Conservation (phyloP, 2,888 invertebrate genomes). For the Lochmaea capreae region DNA sequence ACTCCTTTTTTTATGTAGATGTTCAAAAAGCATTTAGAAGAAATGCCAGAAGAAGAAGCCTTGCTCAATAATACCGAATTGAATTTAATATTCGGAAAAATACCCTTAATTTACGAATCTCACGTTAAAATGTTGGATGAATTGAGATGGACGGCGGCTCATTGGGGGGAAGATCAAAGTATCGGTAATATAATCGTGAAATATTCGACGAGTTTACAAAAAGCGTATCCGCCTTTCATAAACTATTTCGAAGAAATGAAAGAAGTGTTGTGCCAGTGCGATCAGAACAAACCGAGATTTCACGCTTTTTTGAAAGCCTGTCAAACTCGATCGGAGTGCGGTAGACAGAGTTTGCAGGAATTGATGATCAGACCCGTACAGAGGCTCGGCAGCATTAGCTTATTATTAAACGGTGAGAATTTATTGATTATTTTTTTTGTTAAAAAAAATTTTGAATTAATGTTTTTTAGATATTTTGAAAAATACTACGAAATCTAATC, state of each 20-base stretch:
- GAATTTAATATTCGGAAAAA: constrained; percentile 94
- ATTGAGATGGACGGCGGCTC: constrained; percentile 73
- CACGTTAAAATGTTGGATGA: constrained; percentile 85
- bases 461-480: constrained; percentile 84
- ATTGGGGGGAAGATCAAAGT: constrained; percentile 85
- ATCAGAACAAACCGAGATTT: constrained; percentile 93
- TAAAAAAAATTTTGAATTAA: background rate
- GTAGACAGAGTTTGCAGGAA: constrained; percentile 94
- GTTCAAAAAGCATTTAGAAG: constrained; percentile 93
- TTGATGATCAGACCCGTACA: constrained; percentile 98
- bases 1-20: constrained; percentile 71
- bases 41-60: constrained; percentile 83
- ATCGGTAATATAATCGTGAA: constrained; percentile 83
- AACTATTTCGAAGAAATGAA: constrained; percentile 98
- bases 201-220: constrained; percentile 88
- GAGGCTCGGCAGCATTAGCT: constrained; percentile 94
- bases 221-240: constrained; percentile 97
- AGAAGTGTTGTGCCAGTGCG: constrained; percentile 91
- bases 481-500: constrained; percentile 87
- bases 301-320: constrained; percentile 98
- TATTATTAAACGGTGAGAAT: constrained; percentile 87
- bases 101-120: constrained; percentile 93
- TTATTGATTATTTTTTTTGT: background rate
- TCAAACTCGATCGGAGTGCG: constrained; percentile 94
- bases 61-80: constrained; percentile 91